Evolutionary conservation across 2,797 vertebrate species (phyloP).

Genomic region (Nyctalus aviator): DNA sequence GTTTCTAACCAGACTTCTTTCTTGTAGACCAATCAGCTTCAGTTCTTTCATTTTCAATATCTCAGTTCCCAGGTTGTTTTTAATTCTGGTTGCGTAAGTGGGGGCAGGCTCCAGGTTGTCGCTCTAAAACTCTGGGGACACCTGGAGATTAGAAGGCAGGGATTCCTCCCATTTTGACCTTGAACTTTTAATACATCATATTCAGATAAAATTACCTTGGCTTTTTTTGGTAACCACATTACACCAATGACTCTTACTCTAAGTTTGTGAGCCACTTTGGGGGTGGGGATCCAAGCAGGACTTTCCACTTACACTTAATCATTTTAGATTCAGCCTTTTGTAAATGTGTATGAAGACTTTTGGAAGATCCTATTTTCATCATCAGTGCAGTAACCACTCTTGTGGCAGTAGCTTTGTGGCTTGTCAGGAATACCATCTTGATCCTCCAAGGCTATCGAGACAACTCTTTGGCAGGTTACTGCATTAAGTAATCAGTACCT

Average conservation of each 20-base stretch:
- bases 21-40: neutral
- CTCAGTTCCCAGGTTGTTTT: slow-evolving; percentile 21
- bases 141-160: neutral
- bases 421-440: neutral
- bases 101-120: neutral
- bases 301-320: neutral
- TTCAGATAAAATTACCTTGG: neutral
- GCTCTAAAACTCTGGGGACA: neutral
- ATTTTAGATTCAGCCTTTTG: slow-evolving; percentile 11
- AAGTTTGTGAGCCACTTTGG: neutral
- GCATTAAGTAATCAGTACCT: neutral
- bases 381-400: neutral
- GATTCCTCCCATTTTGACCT: neutral
- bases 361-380: neutral
- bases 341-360: neutral
- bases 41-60: neutral
- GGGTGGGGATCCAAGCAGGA: neutral
- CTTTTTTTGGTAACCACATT: neutral
- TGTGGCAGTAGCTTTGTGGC: neutral
- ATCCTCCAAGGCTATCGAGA: neutral
- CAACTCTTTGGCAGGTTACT: neutral
- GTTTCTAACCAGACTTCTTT: neutral
- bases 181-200: neutral
- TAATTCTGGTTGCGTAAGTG: neutral
- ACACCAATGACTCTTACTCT: neutral